Base-by-base conservation (phyloP, 2,888 invertebrate genomes). In the Ptilodon capucinus region DNA sequence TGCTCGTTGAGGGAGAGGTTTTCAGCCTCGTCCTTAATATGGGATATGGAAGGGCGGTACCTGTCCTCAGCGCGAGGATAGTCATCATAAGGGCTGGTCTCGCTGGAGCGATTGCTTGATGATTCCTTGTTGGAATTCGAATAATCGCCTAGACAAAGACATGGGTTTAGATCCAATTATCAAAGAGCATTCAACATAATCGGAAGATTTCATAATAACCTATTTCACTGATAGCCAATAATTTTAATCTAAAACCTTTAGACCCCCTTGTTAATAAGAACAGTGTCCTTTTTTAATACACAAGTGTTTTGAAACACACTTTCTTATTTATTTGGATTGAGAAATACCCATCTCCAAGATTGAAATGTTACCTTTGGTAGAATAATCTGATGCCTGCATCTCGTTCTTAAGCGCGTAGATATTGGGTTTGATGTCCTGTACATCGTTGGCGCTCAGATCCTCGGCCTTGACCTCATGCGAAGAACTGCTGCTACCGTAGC, bases 1-100 rank as follows among this genome's bases (percentile, higher is more conserved):
- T 90, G 89, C 67, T 90, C 90, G 69, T 91, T 91, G 45, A 91
- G 84, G 4, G 91, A 92, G 6, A 92, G 72, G 66, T 92, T 92
- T 52, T 92, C 91, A 0, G 91, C 91, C 62, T 92, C 91, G 50
- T 91, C 91, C 54, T 91, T 88, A 63, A 87, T 83, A 70, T 88
- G 91, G 1, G 87, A 83, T 58, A 86, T 77, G 44, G 85, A 76
- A 19, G 86, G 73, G n/a, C 90, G 81, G 66, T 89, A 88, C 48
- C 89, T 69, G 42, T 89, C 91, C 8, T 88, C 88, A 2, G 76
- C 57, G 36, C 89, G 82, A 2, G 83, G 74, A 68, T 88, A 90
- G 56, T 91, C 91, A 19, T 90, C 87, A 61, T 91, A 91, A 0
- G 88, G 90, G 57, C 91, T 90, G 21, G 86, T 84, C 54, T 86